Evolutionary conservation across 1,140 invertebrate genomes (phyloP).

Genomic region (Stenopsyche tienmushanensis): DNA sequence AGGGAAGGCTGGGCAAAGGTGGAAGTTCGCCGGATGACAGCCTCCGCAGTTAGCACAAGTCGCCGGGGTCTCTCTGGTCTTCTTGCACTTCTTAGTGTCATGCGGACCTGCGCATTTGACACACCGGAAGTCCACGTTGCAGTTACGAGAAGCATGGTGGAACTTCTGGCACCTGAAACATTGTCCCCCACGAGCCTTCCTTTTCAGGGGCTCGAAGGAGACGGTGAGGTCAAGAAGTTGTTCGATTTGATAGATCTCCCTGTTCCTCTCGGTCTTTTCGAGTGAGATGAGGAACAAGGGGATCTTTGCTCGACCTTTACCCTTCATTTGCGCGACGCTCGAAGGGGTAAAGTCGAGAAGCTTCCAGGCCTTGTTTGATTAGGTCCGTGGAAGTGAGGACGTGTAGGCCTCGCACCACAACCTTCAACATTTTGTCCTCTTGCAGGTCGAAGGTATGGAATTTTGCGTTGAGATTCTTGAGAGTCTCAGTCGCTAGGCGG

Average conservation of each 20-base stretch:
- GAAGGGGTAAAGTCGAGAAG: background rate
- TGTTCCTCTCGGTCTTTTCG: background rate
- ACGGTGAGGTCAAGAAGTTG: background rate
- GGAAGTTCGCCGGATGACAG: background rate
- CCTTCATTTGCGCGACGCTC: background rate
- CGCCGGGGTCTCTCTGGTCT: background rate
- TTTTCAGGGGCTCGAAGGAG: background rate
- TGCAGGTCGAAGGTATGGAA: too few relatives aligned
- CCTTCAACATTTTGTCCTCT: background rate
- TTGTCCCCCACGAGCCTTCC: background rate
- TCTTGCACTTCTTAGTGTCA: background rate
- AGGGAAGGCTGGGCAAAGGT: background rate
- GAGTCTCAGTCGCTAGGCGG: too few relatives aligned
- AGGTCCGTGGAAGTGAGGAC: background rate
- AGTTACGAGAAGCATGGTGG: background rate
- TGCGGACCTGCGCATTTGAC: background rate
- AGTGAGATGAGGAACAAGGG: background rate
- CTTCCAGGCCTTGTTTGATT: background rate
- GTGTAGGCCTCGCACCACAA: background rate
- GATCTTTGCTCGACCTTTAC: background rate
- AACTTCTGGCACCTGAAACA: background rate
- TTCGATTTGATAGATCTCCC: background rate
- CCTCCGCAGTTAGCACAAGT: background rate
- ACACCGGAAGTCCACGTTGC: background rate
- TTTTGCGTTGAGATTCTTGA: too few relatives aligned